Base-by-base conservation (phyloP, 53 echinoderm and acorn worm species). In the Paracentrotus lividus region DNA sequence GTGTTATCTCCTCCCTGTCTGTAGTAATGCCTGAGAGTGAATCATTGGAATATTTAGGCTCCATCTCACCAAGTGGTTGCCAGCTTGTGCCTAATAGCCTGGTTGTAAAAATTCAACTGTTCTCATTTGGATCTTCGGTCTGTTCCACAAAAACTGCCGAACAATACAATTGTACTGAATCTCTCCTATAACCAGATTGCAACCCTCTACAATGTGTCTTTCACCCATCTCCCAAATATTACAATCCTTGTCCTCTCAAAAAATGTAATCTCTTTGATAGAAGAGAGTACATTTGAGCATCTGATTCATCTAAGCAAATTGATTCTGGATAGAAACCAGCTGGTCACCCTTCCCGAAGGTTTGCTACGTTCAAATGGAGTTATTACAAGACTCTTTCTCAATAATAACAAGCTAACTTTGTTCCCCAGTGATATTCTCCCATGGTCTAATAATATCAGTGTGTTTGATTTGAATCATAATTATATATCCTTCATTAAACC, bases 401-500 rank as follows among this genome's bases (percentile, higher is more conserved):
- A 43, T 31, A 5, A 3, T 27, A 85, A 85, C 85, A 85, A 23
- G 27, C 9, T 85, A 6, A 85, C 8, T 38, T 51, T 26, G 12
- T 3, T 85, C 49, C 85, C 85, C 1, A 85, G 45, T 7, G 6
- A 85, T 49, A 43, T 12, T 29, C 12, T 85, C 26, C 85, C 47
- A 16, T 27, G n/a, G 42, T 29, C 29, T 29, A 27, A 14, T 12
- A 44, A 12, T 49, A 29, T 85, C 26, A 44, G 0, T 2, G 2
- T 27, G n/a, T 12, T 85, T 49, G 85, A 26, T n/a, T 21, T 85
- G 13, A 85, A 5, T 0, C 2, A 6, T 1, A 85, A 85, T 85
- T 29, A 85, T 27, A 85, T 85, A 13, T 85, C 85, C 85, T 85
- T 15, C 51, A 85, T 85, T 1, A n/a, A 51, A 18, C 47, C 51